Evolutionary conservation across 2,113 vertebrate genomes (phyloP).

Genomic region (Propithecus coquereli): DNA sequence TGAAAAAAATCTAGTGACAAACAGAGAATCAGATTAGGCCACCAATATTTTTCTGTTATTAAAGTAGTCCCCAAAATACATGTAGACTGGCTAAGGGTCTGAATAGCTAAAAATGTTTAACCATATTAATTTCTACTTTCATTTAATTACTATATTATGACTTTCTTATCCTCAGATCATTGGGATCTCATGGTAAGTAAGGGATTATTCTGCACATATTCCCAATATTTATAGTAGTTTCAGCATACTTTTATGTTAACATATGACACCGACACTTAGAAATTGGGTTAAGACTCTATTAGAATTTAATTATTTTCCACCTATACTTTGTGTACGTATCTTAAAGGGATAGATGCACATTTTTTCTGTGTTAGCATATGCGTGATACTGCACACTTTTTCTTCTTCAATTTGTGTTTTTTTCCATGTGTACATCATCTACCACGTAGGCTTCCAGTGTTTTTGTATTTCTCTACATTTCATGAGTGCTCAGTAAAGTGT

Average conservation of each 20-base stretch:
- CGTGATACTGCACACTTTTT: not conserved
- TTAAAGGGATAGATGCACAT: not conserved
- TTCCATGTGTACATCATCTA: not conserved
- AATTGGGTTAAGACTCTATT: not conserved
- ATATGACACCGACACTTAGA: not conserved
- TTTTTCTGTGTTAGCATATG: not conserved
- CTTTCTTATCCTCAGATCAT: not conserved
- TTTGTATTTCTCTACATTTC: not conserved
- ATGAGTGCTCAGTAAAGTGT: not conserved
- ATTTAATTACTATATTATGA: not conserved
- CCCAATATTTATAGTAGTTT: not conserved
- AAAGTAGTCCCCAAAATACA: not conserved
- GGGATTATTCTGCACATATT: not conserved
- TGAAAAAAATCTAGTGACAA: not conserved
- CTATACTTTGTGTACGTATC: not conserved
- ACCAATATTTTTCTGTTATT: not conserved
- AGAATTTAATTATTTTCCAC: not conserved
- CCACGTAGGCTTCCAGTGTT: not conserved
- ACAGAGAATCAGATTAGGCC: not conserved
- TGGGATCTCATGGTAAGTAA: not conserved
- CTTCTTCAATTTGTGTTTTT: not conserved
- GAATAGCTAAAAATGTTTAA: not conserved
- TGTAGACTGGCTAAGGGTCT: not conserved
- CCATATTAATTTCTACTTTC: not conserved
- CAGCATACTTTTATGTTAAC: not conserved